Evolutionary conservation across 2,113 vertebrate species (phyloP), one percentile per base, ranked within the genome.

Genomic region (Lamprologus lemairii): DNA sequence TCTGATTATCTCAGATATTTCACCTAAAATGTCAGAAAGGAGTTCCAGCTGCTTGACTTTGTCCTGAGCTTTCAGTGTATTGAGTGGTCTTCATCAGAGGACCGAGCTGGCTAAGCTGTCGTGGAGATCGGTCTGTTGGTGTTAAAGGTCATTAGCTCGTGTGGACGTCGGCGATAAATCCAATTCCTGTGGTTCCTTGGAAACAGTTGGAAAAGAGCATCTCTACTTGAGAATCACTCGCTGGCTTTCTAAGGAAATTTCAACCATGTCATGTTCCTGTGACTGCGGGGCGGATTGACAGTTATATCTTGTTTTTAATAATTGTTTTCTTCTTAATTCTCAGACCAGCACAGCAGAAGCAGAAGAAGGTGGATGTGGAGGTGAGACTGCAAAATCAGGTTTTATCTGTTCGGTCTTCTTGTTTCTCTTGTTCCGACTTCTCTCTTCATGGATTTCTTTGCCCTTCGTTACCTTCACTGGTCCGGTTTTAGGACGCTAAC

Each of bases 291-390:
- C 4, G 2, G 16, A 12, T 4, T 78, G 3, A 31, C 71, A 49
- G 3, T 31, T 49, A 49, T 47, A 53, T 35, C 9, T 17, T 51
- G 33, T 40, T 40, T 84, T 17, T 81, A 55, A 21, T 57, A 5
- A 4, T 5, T 11, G 40, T 7, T 58, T 31, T 71, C 8, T 63
- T 65, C 14, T 81, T 53, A 71, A 21, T 88, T 26, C 80, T 88
- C 85, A 96, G 95, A 86, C 71, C 9, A 53, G 71, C 4, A n/a
- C 75, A 57, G 89, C 86, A n/a, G 83, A 17, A 47, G 26, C 35
- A 53, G 92, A 91, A 37, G 91, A 89, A 42, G 87, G 35, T 28
- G 92, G 37, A 68, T 81, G 79, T 92, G 94, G 86, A 95, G 95
- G 96, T 96, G 80, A 95, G 96, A 79, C 65, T 55, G 51, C 0